These are phyloP conservation scores for Oenanthe melanoleuca DNA, from an alignment of 2,113 vertebrate genomes.

Conservation along the genomic window DNA sequence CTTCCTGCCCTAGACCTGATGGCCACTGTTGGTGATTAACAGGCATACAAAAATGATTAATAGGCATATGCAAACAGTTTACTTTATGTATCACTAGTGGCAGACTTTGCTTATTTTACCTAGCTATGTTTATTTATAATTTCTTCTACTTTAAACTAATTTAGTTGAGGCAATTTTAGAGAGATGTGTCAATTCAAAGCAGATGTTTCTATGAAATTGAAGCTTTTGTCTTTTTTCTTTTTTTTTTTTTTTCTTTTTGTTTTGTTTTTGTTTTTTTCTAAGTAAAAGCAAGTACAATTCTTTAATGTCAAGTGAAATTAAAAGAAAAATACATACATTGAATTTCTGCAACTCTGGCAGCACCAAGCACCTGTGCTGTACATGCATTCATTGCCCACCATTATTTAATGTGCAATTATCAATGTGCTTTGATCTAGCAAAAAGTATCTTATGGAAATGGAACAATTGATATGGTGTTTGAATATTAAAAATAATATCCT, in stretches of 20 bases:
- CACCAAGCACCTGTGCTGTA: background rate
- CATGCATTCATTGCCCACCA: background rate
- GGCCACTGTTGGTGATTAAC: background rate
- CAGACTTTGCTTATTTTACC: background rate
- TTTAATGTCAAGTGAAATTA: background rate
- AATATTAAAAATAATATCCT: background rate
- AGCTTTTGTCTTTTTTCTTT: background rate
- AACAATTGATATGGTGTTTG: background rate
- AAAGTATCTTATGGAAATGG: background rate
- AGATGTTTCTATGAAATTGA: background rate
- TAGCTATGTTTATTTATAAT: background rate
- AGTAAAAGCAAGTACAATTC: background rate
- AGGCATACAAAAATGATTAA: background rate
- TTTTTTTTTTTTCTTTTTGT: too few species aligned
- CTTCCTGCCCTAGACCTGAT: background rate
- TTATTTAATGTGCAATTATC: background rate
- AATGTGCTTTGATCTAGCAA: background rate
- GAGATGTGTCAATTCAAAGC: background rate
- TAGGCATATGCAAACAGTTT: background rate
- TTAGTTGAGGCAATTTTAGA: background rate
- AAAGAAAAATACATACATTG: background rate
- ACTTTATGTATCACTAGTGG: background rate
- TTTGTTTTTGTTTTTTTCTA: background rate
- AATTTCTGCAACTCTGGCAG: background rate
- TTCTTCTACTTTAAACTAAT: background rate